Evolutionary conservation across 2,888 invertebrate genomes (phyloP), one percentile per base, ranked within the genome.

Genomic region (Listrodromus nycthemerus): DNA sequence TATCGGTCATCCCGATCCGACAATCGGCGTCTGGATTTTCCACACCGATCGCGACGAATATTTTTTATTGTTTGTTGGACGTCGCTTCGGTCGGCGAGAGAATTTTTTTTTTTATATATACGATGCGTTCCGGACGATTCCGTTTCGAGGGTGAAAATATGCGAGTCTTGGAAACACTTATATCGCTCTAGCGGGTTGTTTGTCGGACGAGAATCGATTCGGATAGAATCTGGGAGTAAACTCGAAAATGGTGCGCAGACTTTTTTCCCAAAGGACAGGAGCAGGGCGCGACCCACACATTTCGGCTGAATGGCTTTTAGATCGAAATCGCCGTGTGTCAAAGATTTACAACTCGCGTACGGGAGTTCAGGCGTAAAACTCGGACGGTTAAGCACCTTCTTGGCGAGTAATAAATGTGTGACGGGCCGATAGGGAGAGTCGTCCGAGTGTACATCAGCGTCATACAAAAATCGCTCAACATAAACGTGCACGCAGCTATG

Each of bases 331-430:
- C 71, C 24, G 66, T 61, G 67, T 73, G 71, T 69, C 80, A 67
- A 66, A 77, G 80, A 80, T 80, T 77, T 80, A 83, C 77, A 63
- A 71, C 61, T 71, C 77, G 63, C 52, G 65, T 73, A 41, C 41
- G 24, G 55, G 63, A 50, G 67, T 80, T 19, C 70, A 50, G 75
- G 58, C 69, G 69, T 82, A 76, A 81, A 83, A 74, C 50, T 80
- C 77, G 65, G 55, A 65, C 58, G 77, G 77, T 84, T 70, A 69
- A 78, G 78, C 80, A 77, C 77, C 33, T 80, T 74, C 80, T 81
- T 81, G 69, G 21, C 77, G 74, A 80, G 80, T 84, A 70, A 84
- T 84, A 84, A 84, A 84, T 81, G 67, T 21, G 13, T 6, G 63
- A 52, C 66, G 55, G 24, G 3, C 24, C 50, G 21, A 13, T n/a